phyloP scores from a whole-genome alignment of 2,797 vertebrate species.

The Takifugu ocellatus region DNA sequence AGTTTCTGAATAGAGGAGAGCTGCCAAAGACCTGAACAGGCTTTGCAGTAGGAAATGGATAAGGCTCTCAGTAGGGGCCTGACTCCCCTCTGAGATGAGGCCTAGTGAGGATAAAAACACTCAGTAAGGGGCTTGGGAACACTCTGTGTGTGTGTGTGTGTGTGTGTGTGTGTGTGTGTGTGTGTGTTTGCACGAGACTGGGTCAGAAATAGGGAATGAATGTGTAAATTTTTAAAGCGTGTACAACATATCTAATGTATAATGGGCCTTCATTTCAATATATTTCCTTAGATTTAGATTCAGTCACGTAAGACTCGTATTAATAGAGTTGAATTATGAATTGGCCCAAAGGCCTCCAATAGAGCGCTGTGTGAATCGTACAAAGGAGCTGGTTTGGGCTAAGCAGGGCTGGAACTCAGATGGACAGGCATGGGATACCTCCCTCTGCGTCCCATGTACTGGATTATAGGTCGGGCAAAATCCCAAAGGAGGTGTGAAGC shows the following conservation, averaged over 20 bases:
- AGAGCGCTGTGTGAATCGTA: slow-evolving; percentile 53
- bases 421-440: slow-evolving; percentile 75
- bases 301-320: slow-evolving; percentile 36
- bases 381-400: slow-evolving; percentile 62
- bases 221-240: slow-evolving; percentile 8
- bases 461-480: slow-evolving; percentile 72
- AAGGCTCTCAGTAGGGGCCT: slow-evolving; percentile 74
- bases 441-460: slow-evolving; percentile 75
- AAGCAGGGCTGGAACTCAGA: slow-evolving; percentile 64
- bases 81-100: slow-evolving; percentile 74
- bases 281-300: slow-evolving; percentile 19
- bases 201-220: slow-evolving; percentile 35
- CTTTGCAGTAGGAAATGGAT: slow-evolving; percentile 70
- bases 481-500: slow-evolving; percentile 71
- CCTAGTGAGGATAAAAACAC: slow-evolving; percentile 72
- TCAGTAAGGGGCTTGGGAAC: slow-evolving; percentile 75
- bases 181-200: slow-evolving; percentile 1
- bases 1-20: slow-evolving; percentile 67
- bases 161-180: slow-evolving; percentile 27
- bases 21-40: slow-evolving; percentile 71
- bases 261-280: slow-evolving; percentile 10
- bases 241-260: slow-evolving; percentile 19
- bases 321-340: slow-evolving; percentile 55
- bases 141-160: slow-evolving; percentile 46
- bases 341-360: slow-evolving; percentile 44